Percentiles rank a stretch among this genome's conserved stretches.
Evolutionary conservation across 2,113 vertebrate species (phyloP).

Genomic region (Gobius niger): DNA sequence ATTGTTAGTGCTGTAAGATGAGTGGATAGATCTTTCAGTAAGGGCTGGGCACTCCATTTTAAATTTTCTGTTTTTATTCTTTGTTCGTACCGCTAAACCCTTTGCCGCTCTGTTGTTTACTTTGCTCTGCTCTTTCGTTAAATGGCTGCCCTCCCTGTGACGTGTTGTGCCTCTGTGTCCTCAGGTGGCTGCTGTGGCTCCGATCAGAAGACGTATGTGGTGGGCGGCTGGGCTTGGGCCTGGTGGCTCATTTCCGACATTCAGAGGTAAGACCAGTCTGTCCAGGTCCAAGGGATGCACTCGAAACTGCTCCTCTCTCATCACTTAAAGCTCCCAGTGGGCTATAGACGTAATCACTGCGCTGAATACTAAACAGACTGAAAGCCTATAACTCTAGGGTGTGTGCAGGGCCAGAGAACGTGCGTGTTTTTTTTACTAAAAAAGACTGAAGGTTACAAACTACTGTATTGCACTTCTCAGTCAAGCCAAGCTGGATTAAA

Average conservation of each 20-base stretch:
- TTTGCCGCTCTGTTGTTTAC: background rate
- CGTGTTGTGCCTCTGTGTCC: slow-evolving; percentile 16
- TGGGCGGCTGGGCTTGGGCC: slow-evolving; percentile 96
- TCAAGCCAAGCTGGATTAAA: too few relatives aligned
- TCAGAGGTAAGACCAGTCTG: slow-evolving; percentile 82
- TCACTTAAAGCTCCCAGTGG: background rate
- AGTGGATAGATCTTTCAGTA: too few relatives aligned
- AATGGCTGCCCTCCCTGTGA: slow-evolving; percentile 7
- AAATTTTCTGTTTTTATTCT: too few relatives aligned
- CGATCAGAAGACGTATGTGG: slow-evolving; percentile 88
- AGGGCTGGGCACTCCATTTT: too few relatives aligned
- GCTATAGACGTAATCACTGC: background rate
- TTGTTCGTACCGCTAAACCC: too few relatives aligned
- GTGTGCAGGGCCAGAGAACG: background rate
- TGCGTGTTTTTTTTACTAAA: background rate
- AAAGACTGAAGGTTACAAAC: background rate
- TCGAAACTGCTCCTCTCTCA: background rate
- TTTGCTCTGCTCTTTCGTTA: slow-evolving; percentile 4
- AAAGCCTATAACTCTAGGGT: background rate
- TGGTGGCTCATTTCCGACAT: slow-evolving; percentile 98
- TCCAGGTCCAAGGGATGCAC: background rate
- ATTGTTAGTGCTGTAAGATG: too few relatives aligned
- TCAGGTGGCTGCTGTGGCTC: slow-evolving; percentile 95
- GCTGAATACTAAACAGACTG: background rate
- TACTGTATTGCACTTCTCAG: too few relatives aligned